Conservation (phyloP, 2,113 vertebrate genomes). For the Nettapus auritus region DNA sequence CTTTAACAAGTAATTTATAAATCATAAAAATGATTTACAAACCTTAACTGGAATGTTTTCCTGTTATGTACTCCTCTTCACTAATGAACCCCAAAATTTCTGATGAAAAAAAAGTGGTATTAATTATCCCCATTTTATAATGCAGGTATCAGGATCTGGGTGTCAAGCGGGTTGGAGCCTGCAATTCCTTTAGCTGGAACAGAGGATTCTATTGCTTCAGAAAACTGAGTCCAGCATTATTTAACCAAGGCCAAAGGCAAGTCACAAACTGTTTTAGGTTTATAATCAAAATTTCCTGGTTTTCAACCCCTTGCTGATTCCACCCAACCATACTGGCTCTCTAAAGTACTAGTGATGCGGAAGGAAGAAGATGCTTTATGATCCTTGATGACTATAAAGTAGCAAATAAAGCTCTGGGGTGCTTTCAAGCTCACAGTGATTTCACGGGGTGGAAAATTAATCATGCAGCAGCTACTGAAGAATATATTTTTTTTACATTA, state of each 20-base stretch:
- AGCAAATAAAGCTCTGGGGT: slow-evolving; percentile 64
- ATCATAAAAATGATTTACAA: background rate
- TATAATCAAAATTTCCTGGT: background rate
- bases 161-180: background rate
- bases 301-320: slow-evolving; percentile 40
- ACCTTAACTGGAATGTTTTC: background rate
- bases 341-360: slow-evolving; percentile 32
- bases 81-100: background rate
- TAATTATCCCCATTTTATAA: background rate
- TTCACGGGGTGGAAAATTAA: slow-evolving; percentile 60
- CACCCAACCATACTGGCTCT: slow-evolving; percentile 19
- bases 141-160: background rate
- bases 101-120: background rate
- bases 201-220: background rate
- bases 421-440: slow-evolving; percentile 52
- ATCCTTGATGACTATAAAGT: slow-evolving; percentile 53
- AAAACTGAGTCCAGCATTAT: background rate
- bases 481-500: slow-evolving; percentile 53
- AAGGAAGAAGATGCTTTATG: slow-evolving; percentile 69
- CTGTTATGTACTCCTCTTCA: background rate
- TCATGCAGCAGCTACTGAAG: slow-evolving; percentile 48
- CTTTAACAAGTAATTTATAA: background rate
- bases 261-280: slow-evolving; percentile 16
- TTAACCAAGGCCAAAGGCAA: slow-evolving; percentile 28
- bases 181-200: background rate